These are phyloP conservation scores for Scalopus aquaticus DNA, from an alignment of 2,113 vertebrate species.

Conservation along the genomic window DNA sequence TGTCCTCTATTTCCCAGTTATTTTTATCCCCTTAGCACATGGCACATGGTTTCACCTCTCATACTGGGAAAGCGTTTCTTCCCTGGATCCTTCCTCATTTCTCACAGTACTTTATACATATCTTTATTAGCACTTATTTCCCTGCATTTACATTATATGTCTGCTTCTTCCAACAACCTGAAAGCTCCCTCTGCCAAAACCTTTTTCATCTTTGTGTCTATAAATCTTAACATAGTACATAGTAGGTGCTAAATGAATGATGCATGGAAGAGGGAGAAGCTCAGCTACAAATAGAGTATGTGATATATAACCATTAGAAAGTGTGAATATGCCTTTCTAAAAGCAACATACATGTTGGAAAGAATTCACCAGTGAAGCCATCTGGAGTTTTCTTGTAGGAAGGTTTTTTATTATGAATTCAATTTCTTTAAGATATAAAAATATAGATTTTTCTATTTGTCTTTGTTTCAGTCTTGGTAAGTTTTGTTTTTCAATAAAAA, in stretches of 20 bases:
- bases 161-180: constrained; percentile 7
- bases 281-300: constrained; percentile 39
- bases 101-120: constrained; percentile 3
- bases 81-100: constrained; percentile 13
- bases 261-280: neutral
- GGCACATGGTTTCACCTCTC: neutral
- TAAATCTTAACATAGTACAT: neutral
- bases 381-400: constrained; percentile 71
- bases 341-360: constrained; percentile 66
- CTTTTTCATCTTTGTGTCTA: neutral
- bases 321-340: constrained; percentile 63
- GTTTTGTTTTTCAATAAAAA: constrained; percentile 48
- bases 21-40: neutral
- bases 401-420: constrained; percentile 66
- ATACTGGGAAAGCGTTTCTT: neutral
- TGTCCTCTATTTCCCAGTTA: neutral
- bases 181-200: neutral
- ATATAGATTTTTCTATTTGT: constrained; percentile 44
- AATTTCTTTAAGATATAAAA: constrained; percentile 51
- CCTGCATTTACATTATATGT: constrained; percentile 38
- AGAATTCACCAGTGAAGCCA: constrained; percentile 66
- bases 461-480: constrained; percentile 37
- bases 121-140: constrained; percentile 41
- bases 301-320: constrained; percentile 61
- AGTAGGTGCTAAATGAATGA: constrained; percentile 54